Base-by-base conservation (phyloP, 2,888 invertebrate genomes). In the Lasioglossum malachurum region DNA sequence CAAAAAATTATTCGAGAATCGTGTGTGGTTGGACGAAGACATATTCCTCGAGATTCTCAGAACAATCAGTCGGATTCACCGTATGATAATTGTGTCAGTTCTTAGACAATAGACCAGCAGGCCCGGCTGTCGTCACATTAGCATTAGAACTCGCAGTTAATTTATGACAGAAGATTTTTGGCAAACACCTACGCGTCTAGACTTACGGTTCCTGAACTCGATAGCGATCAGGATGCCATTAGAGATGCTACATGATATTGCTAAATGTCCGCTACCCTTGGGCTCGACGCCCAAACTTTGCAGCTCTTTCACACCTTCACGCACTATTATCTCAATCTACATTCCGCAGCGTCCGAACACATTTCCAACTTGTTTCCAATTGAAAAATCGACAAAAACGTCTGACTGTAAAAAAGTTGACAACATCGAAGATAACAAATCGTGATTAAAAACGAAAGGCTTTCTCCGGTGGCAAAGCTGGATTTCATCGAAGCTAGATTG, bases 161-260 rank as follows among this genome's bases (percentile, higher is more conserved):
- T 64, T 31, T 31, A 64, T 8, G 7, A 16, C 16, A 31, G 64
- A 0, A 7, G 64, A 64, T 64, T 64, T 64, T 64, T 64, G 64
- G 64, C 64, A 64, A 31, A 64, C 64, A 31, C 64, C 64, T 64
- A 64, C 64, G 64, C 64, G 64, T 16, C 64, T 27, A 31, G 27
- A 14, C 2, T 64, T 64, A 27, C 64, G 27, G 64, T 64, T 64
- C 64, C 64, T 31, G 57, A 57, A 57, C 57, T 57, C n/a, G 64
- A 64, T 64, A 64, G n/a, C 31, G 31, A 64, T 64, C 64, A 31
- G 16, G 27, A 16, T 31, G 64, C 64, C 64, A 31, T 31, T 31
- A 64, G 16, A 64, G 64, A 64, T 64, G 64, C 31, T 8, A 31
- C 31, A 8, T 7, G 64, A 31, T 64, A 64, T 31, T 16, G 64